Evolutionary conservation across 2,797 vertebrate genomes (phyloP).

Genomic region (Sylvilagus floridanus): DNA sequence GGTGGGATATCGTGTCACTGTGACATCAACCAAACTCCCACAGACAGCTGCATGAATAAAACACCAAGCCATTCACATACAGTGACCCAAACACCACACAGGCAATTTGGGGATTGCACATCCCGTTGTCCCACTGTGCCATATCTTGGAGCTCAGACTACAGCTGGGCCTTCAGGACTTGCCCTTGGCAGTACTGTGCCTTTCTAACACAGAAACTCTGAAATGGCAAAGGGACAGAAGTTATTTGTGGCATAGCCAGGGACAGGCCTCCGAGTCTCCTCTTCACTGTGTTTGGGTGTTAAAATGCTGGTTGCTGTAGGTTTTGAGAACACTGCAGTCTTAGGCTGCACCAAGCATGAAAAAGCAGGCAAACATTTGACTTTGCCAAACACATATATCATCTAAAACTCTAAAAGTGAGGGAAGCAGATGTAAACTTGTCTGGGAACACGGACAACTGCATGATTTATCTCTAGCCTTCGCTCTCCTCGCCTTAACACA

Average conservation of each 20-base stretch:
- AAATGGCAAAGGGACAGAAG: background rate
- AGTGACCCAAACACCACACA: background rate
- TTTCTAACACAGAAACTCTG: background rate
- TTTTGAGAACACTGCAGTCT: slow-evolving; percentile 46
- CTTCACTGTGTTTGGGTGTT: background rate
- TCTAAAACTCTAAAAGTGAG: slow-evolving; percentile 49
- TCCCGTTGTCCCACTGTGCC: background rate
- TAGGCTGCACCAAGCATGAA: slow-evolving; percentile 41
- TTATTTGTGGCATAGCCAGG: background rate
- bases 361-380: slow-evolving; percentile 60
- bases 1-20: background rate
- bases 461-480: slow-evolving; percentile 75
- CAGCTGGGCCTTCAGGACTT: background rate
- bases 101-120: background rate
- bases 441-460: slow-evolving; percentile 69
- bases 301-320: background rate
- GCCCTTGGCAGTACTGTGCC: background rate
- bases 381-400: slow-evolving; percentile 62
- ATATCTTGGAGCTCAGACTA: background rate
- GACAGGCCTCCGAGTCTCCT: background rate
- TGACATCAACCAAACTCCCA: background rate
- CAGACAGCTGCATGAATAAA: slow-evolving; percentile 33
- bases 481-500: slow-evolving; percentile 32
- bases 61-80: background rate
- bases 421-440: slow-evolving; percentile 66